phyloP scores from a whole-genome alignment of 2,113 vertebrate genomes.

The Grantiella picta region DNA sequence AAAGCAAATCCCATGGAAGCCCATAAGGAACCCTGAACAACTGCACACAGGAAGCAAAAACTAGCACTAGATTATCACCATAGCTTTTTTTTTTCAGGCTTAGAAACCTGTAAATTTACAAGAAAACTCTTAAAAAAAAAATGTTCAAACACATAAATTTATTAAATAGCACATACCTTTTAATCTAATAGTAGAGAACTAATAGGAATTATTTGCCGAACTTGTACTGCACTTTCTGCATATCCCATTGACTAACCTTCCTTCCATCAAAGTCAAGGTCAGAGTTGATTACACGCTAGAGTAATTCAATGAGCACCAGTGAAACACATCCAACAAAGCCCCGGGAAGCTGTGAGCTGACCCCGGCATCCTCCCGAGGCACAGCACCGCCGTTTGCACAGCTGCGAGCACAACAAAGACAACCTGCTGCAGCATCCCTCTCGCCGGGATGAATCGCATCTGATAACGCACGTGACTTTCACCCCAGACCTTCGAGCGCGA shows the following conservation, averaged over 20 bases:
- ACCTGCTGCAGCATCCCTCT: conserved; percentile 40
- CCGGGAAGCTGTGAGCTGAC: background rate
- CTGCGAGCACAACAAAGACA: background rate
- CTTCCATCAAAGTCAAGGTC: conserved; percentile 36
- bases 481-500: fast-evolving
- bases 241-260: background rate
- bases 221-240: background rate
- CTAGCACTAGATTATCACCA: background rate
- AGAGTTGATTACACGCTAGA: background rate
- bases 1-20: background rate
- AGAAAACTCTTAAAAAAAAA: background rate
- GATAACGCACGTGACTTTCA: fast-evolving
- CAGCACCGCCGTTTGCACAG: background rate
- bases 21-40: background rate
- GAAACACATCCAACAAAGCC: background rate
- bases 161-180: background rate
- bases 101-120: background rate
- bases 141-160: background rate
- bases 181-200: background rate
- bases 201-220: background rate
- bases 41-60: background rate
- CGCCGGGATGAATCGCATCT: background rate
- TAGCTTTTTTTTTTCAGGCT: background rate
- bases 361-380: background rate
- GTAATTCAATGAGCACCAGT: background rate